Percentiles rank a stretch among this genome's conserved stretches.
phyloP scores from a whole-genome alignment of 1,140 invertebrate genomes.

The Thaumetopoea pityocampa region DNA sequence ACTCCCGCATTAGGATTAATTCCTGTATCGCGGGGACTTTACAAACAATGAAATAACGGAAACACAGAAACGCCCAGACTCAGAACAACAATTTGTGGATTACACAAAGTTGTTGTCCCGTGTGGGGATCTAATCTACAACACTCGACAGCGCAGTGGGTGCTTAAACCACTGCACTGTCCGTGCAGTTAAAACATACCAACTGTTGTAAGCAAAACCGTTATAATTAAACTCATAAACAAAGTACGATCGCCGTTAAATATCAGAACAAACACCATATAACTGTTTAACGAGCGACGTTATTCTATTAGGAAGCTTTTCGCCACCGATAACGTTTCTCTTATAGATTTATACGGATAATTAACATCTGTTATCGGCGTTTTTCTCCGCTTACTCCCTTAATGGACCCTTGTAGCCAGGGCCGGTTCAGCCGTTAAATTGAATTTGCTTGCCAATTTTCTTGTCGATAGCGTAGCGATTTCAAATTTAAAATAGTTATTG shows the following conservation, averaged over 20 bases:
- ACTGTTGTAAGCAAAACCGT: neutral
- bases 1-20: too few relatives aligned
- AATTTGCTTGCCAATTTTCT: constrained; percentile 33
- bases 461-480: constrained; percentile 17
- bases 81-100: too few relatives aligned
- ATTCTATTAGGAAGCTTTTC: constrained; percentile 25
- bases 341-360: constrained; percentile 55
- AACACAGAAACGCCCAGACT: too few relatives aligned
- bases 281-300: constrained; percentile 19
- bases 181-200: too few relatives aligned
- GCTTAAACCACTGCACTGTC: too few relatives aligned
- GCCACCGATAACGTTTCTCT: constrained; percentile 11
- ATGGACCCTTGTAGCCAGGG: constrained; percentile 27
- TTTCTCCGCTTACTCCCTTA: constrained; percentile 43
- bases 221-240: constrained; percentile 1
- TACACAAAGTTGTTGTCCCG: too few relatives aligned
- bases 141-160: too few relatives aligned
- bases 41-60: too few relatives aligned
- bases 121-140: too few relatives aligned
- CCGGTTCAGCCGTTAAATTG: constrained; percentile 35
- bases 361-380: constrained; percentile 59
- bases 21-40: too few relatives aligned
- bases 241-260: neutral
- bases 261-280: constrained; percentile 1
- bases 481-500: constrained; percentile 10